Base-by-base conservation (phyloP, 2,888 invertebrate genomes). In the Hirtodrosophila confusa region DNA sequence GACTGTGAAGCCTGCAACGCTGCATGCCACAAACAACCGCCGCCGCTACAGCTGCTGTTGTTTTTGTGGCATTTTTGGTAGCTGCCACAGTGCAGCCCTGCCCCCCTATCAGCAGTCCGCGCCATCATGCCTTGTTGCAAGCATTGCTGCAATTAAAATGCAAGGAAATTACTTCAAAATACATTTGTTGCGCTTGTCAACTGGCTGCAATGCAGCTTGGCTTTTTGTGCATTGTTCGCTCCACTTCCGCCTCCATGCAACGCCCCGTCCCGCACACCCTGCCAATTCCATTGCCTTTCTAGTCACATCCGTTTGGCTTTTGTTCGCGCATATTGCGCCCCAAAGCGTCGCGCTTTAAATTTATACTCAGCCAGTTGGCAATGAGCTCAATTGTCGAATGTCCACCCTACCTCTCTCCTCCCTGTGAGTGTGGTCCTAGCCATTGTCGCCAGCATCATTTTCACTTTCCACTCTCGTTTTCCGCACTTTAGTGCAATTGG, bases 81-180 rank as follows among this genome's bases (percentile, higher is more conserved):
- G 43, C 10, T n/a, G 24, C 29, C 36, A 6, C 53, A 3, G 24
- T 3, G 2, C 0, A 41, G 4, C 31, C 5, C 6, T 7, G 7
- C 23, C 9, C n/a, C 9, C 10, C n/a, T 27, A 27, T 5, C 5
- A 5, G 27, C 6, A 27, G 27, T 4, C 27, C 27, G 0, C 1
- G 5, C 27, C 27, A 27, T 6, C 27, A 12, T 27, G 75, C 55
- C 74, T 62, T 43, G 71, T 70, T 75, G 50, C 53, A 8, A 36
- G 54, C 62, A 33, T 56, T 58, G 75, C 55, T 66, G 80, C 80
- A 85, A 82, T 82, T 82, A 86, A 82, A 86, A 83, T 70, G 57
- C 66, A 67, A 73, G 68, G 66, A 77, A 84, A 65, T 69, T 63
- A 62, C 69, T 75, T 69, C 61, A 69, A 75, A 77, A 66, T 57